A percentile compares a stretch with the other conserved stretches of the same genome.
Conservation (phyloP, 53 echinoderm and acorn worm genomes). For the Apostichopus leukothele region DNA sequence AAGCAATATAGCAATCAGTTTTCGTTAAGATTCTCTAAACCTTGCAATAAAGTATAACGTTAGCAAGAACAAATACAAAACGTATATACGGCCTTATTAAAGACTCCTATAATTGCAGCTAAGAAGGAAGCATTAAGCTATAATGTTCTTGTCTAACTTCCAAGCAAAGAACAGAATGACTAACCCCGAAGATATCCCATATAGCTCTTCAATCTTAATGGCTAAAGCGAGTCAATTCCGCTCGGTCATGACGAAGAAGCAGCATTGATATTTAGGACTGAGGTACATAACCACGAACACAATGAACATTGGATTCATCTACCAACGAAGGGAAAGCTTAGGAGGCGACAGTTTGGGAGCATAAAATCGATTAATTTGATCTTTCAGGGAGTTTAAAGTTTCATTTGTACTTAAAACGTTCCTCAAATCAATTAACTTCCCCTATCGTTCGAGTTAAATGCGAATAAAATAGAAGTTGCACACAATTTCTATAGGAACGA, state of each 20-base stretch:
- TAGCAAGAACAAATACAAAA: background rate
- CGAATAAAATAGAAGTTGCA: no score
- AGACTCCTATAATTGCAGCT: background rate
- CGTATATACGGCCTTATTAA: background rate
- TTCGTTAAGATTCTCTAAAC: no score
- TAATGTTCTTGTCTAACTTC: background rate
- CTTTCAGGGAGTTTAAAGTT: constrained; percentile 27
- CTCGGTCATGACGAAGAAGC: background rate
- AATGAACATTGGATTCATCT: background rate
- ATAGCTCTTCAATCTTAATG: background rate
- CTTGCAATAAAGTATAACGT: no score
- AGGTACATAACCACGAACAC: background rate
- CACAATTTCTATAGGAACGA: no score
- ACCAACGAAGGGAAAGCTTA: background rate
- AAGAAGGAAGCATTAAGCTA: background rate
- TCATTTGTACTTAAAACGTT: constrained; percentile 30
- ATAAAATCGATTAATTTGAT: constrained; percentile 6
- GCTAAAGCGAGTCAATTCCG: background rate
- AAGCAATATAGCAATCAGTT: no score
- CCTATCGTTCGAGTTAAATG: no score
- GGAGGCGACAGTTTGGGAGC: background rate
- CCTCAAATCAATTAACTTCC: background rate
- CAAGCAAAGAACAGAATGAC: background rate
- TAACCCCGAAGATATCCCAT: background rate
- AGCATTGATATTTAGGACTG: background rate